Percentiles rank a stretch among this genome's conserved stretches.
phyloP scores from a whole-genome alignment of 2,797 vertebrate species.

The Macropus fuliginosus region DNA sequence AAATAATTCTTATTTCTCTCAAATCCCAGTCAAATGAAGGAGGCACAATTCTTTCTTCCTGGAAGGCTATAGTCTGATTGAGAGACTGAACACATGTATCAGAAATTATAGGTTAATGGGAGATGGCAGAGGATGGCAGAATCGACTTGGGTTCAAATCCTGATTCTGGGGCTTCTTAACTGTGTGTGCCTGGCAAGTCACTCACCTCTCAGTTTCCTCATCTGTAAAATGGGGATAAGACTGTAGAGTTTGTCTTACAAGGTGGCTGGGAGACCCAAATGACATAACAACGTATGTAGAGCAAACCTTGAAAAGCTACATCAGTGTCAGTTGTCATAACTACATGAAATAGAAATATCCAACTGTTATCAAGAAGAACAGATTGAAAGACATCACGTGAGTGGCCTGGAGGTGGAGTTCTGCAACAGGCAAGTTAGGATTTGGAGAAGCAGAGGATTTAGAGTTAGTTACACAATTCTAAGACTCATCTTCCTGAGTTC shows the following conservation, averaged over 20 bases:
- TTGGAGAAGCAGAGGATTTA: background rate
- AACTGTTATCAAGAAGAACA: background rate
- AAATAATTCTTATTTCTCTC: too few relatives aligned
- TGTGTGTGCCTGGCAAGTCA: background rate
- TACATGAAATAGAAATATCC: background rate
- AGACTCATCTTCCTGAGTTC: too few relatives aligned
- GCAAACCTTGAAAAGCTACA: background rate
- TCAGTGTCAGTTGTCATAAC: background rate
- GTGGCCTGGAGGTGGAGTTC: background rate
- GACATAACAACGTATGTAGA: background rate
- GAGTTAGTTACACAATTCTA: background rate
- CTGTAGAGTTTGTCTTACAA: background rate
- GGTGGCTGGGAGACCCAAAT: background rate
- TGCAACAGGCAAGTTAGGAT: background rate
- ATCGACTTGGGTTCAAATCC: background rate
- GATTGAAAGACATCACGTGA: background rate
- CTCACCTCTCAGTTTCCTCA: background rate
- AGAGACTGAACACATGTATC: too few relatives aligned
- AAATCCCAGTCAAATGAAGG: too few relatives aligned
- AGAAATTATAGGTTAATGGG: too few relatives aligned
- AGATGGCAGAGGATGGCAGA: too few relatives aligned
- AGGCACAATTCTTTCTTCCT: too few relatives aligned
- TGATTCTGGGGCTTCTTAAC: background rate
- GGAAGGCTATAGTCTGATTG: too few relatives aligned
- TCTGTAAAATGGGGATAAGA: background rate